phyloP scores from a whole-genome alignment of 2,113 vertebrate genomes.

The Balaenoptera acutorostrata region DNA sequence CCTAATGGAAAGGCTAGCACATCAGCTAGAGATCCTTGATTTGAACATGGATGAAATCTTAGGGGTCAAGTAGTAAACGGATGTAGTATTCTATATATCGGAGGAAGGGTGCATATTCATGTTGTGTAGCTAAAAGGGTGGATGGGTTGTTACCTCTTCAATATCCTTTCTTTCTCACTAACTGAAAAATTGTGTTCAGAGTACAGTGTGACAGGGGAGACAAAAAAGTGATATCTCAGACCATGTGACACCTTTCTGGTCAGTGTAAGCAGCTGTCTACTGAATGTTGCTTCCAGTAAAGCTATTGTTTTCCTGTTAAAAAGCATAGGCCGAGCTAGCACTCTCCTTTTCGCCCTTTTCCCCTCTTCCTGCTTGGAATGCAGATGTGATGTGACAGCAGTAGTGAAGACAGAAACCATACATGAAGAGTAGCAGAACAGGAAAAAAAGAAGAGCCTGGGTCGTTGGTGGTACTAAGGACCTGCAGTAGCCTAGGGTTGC shows the following conservation, averaged over 20 bases:
- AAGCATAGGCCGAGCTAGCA: background rate
- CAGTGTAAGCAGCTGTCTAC: background rate
- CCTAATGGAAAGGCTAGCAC: background rate
- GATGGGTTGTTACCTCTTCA: background rate
- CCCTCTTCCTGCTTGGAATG: background rate
- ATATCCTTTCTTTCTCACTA: background rate
- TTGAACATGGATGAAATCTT: background rate
- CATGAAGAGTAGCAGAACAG: background rate
- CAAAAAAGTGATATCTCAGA: background rate
- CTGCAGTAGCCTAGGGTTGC: background rate
- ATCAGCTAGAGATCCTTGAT: background rate
- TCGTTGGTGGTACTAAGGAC: background rate
- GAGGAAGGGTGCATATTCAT: background rate
- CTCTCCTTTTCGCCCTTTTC: background rate
- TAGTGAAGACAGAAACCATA: background rate
- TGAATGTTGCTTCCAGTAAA: background rate
- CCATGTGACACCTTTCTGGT: background rate
- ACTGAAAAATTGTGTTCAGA: background rate
- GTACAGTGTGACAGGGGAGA: background rate
- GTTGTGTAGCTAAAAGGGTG: background rate
- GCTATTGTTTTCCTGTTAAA: background rate
- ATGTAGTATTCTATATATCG: background rate
- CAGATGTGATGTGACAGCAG: background rate
- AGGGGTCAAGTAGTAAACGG: background rate
- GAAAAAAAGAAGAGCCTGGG: background rate